A percentile compares a stretch with the other conserved stretches of the same genome.
Conservation (phyloP, 2,113 vertebrate species). For the Crotophaga sulcirostris region DNA sequence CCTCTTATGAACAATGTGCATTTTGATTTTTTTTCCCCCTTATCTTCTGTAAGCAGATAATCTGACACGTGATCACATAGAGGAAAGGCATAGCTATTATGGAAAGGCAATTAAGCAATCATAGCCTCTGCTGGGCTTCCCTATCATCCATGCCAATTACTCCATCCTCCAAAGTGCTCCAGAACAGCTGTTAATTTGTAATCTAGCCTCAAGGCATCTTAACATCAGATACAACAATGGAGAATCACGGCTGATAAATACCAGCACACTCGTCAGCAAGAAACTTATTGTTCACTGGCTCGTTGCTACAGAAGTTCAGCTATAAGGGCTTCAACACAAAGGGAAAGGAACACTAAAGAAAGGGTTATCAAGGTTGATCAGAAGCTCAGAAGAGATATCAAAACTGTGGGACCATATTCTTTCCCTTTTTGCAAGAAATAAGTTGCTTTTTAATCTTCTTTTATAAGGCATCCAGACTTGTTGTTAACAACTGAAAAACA, state of each 20-base stretch:
- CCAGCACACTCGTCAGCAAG: neutral
- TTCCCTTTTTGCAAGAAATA: neutral
- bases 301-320: neutral
- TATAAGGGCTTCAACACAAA: neutral
- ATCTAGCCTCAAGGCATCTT: neutral
- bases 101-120: neutral
- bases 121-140: neutral
- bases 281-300: neutral
- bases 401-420: neutral
- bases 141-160: neutral
- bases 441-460: neutral
- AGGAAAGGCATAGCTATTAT: neutral
- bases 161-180: neutral
- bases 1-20: neutral
- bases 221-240: neutral
- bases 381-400: neutral
- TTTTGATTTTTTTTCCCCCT: neutral
- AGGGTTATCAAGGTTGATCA: neutral
- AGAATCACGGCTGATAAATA: neutral
- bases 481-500: neutral
- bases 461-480: neutral
- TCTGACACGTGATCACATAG: neutral
- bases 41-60: neutral
- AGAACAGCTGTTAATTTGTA: neutral
- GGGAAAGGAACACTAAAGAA: neutral